These are phyloP conservation scores for Lynx canadensis DNA, from an alignment of 2,113 vertebrate species.

Conservation along the genomic window DNA sequence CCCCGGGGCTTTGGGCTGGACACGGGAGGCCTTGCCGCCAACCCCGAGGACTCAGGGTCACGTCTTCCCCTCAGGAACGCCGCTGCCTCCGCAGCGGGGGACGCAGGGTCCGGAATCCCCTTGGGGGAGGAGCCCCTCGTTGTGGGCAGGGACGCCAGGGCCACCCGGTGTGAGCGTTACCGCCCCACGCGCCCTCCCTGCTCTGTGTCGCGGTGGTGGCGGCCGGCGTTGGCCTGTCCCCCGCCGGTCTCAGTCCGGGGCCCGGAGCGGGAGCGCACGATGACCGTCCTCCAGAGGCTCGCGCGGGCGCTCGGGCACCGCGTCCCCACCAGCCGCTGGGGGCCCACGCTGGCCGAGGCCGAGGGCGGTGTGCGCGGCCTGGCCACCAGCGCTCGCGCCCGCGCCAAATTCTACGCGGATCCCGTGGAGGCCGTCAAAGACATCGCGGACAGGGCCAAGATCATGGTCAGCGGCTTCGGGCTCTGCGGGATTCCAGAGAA, in stretches of 20 bases:
- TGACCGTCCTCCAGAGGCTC: not conserved
- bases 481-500: slow-evolving; percentile 96
- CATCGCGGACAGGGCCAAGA: slow-evolving; percentile 89
- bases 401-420: slow-evolving; percentile 88
- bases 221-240: rapidly evolving
- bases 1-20: rapidly evolving
- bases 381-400: slow-evolving; percentile 85
- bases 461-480: slow-evolving; percentile 94
- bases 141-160: too few species aligned
- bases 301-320: not conserved
- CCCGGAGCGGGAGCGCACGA: not conserved
- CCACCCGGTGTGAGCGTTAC: rapidly evolving
- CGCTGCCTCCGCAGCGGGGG: not conserved
- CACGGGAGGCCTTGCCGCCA: rapidly evolving
- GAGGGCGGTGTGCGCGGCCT: slow-evolving; percentile 85
- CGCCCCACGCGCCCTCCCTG: not conserved
- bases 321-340: rapidly evolving
- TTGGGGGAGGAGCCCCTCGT: not conserved
- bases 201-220: not conserved
- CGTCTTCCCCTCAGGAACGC: not conserved
- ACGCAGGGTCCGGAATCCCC: rapidly evolving
- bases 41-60: rapidly evolving
- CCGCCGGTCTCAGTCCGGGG: rapidly evolving
- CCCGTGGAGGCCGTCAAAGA: slow-evolving; percentile 91
- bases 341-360: not conserved